phyloP scores from a whole-genome alignment of 2,888 invertebrate genomes.

The Luperina testacea region DNA sequence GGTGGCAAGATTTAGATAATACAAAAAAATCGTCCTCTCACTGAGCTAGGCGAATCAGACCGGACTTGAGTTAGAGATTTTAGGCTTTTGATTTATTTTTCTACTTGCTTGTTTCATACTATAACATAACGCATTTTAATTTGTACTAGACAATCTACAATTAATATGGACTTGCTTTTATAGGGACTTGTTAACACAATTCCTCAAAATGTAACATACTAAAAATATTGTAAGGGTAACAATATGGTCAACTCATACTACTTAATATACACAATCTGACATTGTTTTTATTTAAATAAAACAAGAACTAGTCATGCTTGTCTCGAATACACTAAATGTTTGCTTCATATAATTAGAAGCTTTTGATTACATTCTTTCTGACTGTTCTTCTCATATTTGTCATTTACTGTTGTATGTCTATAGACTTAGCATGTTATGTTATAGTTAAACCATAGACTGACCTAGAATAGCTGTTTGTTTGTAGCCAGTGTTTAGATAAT shows the following conservation, averaged over 20 bases:
- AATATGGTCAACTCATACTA: slow-evolving; percentile 22
- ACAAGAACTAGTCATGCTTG: slow-evolving; percentile 62
- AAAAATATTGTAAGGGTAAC: slow-evolving; percentile 38
- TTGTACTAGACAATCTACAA: slow-evolving; percentile 59
- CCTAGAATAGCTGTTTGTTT: slow-evolving; percentile 20
- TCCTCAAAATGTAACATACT: slow-evolving; percentile 37
- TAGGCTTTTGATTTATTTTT: slow-evolving; percentile 16
- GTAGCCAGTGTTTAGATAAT: slow-evolving; percentile 24
- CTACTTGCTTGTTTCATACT: slow-evolving; percentile 3
- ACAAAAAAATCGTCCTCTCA: background rate
- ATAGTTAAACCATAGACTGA: slow-evolving; percentile 20
- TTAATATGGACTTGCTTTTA: slow-evolving; percentile 33
- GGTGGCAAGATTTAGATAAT: background rate
- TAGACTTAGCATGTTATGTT: slow-evolving; percentile 46
- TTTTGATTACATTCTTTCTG: slow-evolving; percentile 40
- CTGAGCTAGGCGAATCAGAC: background rate
- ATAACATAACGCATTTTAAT: slow-evolving; percentile 49
- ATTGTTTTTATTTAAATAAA: slow-evolving; percentile 37
- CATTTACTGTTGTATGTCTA: slow-evolving; percentile 49
- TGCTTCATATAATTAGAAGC: slow-evolving; percentile 50
- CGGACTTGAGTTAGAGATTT: slow-evolving; percentile 4
- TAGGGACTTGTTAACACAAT: slow-evolving; percentile 47
- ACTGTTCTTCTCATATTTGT: slow-evolving; percentile 44
- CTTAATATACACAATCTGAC: slow-evolving; percentile 41
- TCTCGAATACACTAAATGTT: slow-evolving; percentile 52